Conservation (phyloP, 2,113 vertebrate genomes). For the Pycnonotus jocosus region DNA sequence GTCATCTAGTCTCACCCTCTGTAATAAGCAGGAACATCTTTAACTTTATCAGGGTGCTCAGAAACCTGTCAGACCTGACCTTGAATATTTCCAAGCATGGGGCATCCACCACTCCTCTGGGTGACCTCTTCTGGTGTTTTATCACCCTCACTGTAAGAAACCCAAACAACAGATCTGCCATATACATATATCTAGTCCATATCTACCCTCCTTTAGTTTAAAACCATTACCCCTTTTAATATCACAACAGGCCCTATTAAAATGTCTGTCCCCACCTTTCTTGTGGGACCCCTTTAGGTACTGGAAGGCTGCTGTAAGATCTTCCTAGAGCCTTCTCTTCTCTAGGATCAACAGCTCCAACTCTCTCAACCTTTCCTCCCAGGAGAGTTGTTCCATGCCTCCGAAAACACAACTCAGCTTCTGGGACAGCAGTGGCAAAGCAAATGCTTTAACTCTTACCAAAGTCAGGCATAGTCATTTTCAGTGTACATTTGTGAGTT, state of each 20-base stretch:
- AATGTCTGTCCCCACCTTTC: background rate
- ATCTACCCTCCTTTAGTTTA: background rate
- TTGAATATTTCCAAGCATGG: background rate
- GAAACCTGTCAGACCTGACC: background rate
- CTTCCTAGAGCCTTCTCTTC: background rate
- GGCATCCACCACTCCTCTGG: background rate
- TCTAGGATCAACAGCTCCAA: background rate
- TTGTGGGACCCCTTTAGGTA: background rate
- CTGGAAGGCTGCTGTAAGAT: background rate
- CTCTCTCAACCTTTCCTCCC: background rate
- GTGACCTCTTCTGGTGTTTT: background rate
- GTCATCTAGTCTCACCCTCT: background rate
- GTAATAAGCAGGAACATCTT: background rate
- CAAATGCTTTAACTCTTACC: background rate
- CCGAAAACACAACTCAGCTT: background rate
- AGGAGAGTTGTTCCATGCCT: background rate
- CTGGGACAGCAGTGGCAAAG: background rate
- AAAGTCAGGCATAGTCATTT: background rate
- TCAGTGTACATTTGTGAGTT: background rate
- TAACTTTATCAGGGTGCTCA: background rate
- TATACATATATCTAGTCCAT: background rate
- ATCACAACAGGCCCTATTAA: accelerated
- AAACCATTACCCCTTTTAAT: background rate
- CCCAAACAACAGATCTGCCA: background rate
- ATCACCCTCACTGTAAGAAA: background rate